phyloP scores from a whole-genome alignment of 2,797 vertebrate species.

The Chlorospingus semifuscus region DNA sequence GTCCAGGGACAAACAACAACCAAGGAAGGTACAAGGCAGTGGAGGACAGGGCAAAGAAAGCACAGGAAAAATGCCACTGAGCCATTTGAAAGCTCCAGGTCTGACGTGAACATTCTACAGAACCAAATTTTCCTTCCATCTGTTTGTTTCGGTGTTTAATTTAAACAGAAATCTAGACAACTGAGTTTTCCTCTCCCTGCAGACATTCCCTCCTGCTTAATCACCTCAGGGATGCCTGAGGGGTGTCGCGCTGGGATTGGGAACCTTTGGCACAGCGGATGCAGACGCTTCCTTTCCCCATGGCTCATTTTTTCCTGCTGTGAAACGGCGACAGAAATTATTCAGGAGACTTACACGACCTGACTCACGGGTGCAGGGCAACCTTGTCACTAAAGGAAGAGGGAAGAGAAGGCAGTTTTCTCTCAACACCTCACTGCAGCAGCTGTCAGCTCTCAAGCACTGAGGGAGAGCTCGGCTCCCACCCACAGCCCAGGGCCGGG shows the following conservation, averaged over 20 bases:
- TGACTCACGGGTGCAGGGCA: not conserved
- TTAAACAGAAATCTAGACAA: not conserved
- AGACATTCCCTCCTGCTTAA: not conserved
- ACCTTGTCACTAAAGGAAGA: not conserved
- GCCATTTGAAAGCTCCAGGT: not conserved
- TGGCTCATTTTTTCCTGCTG: conserved; percentile 41
- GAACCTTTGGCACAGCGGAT: not conserved
- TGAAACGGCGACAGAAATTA: not conserved
- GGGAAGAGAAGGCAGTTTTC: not conserved
- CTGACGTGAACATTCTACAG: fast-evolving
- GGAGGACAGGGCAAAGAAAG: not conserved
- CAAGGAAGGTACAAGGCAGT: not conserved
- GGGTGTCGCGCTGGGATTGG: fast-evolving
- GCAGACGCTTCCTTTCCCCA: not conserved
- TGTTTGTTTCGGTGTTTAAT: not conserved
- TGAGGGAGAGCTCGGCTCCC: not conserved
- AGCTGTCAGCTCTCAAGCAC: not conserved
- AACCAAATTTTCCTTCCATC: not conserved
- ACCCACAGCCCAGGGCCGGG: not conserved
- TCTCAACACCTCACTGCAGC: not conserved
- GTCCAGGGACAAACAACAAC: not conserved
- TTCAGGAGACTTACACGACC: not conserved
- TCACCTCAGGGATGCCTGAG: not conserved
- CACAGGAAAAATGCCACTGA: not conserved
- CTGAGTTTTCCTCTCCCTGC: not conserved